Conservation (phyloP, 1,140 invertebrate species). For the Drosophila repletoides region DNA sequence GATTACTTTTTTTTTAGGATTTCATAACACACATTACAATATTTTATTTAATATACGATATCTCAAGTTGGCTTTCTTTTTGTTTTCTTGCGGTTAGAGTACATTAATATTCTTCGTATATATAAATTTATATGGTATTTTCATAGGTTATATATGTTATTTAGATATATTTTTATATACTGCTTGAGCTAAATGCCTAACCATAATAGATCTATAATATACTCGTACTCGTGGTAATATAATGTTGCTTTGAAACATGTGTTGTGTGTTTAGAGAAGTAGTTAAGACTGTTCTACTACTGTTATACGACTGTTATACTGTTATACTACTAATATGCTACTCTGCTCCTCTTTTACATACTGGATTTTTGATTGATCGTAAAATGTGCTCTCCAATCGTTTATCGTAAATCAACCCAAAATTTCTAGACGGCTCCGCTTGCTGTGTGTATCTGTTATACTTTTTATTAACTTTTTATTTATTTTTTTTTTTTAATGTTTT, state of each 20-base stretch:
- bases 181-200: slow-evolving; percentile 74
- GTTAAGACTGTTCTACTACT: slow-evolving; percentile 20
- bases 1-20: background rate
- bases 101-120: slow-evolving; percentile 23
- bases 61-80: slow-evolving; percentile 9
- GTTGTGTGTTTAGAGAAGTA: background rate
- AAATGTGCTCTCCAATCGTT: slow-evolving; percentile 5
- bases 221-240: slow-evolving; percentile 21
- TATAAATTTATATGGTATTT: slow-evolving; percentile 33
- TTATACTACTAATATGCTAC: background rate
- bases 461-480: slow-evolving; percentile 7
- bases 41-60: slow-evolving; percentile 27
- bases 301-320: slow-evolving; percentile 19
- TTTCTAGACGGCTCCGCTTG: slow-evolving; percentile 64
- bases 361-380: slow-evolving; percentile 2
- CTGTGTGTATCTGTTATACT: slow-evolving; percentile 25
- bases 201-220: slow-evolving; percentile 42
- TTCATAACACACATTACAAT: slow-evolving; percentile 16
- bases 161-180: slow-evolving; percentile 52
- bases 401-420: slow-evolving; percentile 7
- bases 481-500: slow-evolving; percentile 15
- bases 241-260: slow-evolving; percentile 40
- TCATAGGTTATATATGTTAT: slow-evolving; percentile 39
- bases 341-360: too few relatives aligned
- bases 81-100: slow-evolving; percentile 18